Evolutionary conservation across 1,140 invertebrate genomes (phyloP).

Genomic region (Oreohelix idahoensis): DNA sequence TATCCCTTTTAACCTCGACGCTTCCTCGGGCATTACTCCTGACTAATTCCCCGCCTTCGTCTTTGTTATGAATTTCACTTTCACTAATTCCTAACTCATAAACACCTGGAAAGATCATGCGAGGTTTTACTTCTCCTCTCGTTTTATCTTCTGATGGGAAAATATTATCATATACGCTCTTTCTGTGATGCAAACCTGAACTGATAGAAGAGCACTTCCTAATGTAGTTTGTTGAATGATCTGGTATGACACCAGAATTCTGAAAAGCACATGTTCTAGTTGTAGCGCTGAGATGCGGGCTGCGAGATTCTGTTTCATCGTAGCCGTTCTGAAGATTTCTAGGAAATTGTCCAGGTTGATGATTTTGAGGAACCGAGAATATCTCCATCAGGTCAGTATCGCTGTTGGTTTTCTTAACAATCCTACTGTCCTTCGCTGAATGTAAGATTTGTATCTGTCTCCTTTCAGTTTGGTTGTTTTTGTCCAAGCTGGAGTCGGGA

Average conservation of each 20-base stretch:
- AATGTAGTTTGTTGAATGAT: too few relatives aligned
- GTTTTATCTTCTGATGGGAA: not conserved
- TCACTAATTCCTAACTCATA: not conserved
- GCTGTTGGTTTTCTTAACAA: slow-evolving; percentile 46
- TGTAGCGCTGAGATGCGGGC: slow-evolving; percentile 53
- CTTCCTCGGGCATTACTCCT: not conserved
- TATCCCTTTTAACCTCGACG: not conserved
- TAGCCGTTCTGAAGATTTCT: slow-evolving; percentile 56
- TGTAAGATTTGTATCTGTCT: too few relatives aligned
- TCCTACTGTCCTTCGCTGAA: too few relatives aligned
- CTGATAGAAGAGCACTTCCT: too few relatives aligned
- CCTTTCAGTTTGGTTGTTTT: too few relatives aligned
- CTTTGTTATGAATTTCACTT: not conserved
- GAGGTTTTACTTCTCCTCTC: not conserved
- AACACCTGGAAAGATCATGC: not conserved
- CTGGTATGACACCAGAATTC: too few relatives aligned
- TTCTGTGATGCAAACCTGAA: slow-evolving; percentile 66
- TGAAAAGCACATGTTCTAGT: not conserved
- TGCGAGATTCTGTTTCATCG: slow-evolving; percentile 44
- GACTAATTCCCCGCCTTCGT: not conserved
- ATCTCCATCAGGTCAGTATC: slow-evolving; percentile 51
- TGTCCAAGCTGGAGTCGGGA: too few relatives aligned
- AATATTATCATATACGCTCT: not conserved
- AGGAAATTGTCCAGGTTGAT: slow-evolving; percentile 67
- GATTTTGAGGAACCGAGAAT: slow-evolving; percentile 55